Evolutionary conservation across 2,888 invertebrate genomes (phyloP).

Genomic region (Cylloceria caligata): DNA sequence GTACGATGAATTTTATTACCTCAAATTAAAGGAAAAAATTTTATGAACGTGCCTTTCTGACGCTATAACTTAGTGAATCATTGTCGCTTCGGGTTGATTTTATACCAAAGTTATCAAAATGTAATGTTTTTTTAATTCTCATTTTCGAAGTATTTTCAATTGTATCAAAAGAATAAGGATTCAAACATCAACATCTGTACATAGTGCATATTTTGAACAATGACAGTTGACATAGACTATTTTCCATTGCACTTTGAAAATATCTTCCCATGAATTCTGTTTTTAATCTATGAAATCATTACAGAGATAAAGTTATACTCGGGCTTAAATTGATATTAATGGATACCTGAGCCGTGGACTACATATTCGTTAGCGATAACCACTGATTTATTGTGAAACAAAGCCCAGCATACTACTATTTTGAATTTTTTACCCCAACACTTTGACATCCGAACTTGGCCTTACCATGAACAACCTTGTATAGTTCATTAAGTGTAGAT

Average conservation of each 20-base stretch:
- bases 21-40: background rate
- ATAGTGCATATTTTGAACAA: too few species aligned
- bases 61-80: background rate
- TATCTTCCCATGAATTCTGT: too few species aligned
- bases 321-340: background rate
- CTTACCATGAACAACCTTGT: background rate
- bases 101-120: background rate
- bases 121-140: background rate
- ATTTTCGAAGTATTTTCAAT: background rate
- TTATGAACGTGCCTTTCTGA: background rate
- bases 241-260: too few species aligned
- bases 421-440: too few species aligned
- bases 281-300: too few species aligned
- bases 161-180: background rate
- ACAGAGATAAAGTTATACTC: background rate
- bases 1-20: background rate
- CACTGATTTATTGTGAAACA: too few species aligned
- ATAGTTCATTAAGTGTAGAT: background rate
- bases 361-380: background rate
- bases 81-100: background rate
- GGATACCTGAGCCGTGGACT: background rate
- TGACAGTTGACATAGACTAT: too few species aligned
- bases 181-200: too few species aligned
- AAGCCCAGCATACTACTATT: too few species aligned
- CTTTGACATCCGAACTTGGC: background rate